Base-by-base conservation (phyloP, 92 coral and sea anemone species). In the Heteractis magnifica region DNA sequence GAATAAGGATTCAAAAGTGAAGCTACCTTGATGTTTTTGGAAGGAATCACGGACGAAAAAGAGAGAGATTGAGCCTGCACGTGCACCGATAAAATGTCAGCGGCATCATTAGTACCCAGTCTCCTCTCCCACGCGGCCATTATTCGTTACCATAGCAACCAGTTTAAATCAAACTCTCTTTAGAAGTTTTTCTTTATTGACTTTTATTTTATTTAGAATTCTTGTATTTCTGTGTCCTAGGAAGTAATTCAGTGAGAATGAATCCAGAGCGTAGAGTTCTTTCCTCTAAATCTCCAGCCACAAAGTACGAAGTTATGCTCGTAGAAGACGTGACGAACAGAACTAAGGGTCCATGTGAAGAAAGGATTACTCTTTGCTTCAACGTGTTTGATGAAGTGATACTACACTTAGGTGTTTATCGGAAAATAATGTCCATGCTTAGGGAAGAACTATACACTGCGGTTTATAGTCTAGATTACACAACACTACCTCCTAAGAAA, bases 391-490 rank as follows among this genome's bases (percentile, higher is more conserved):
- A 97, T 76, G 98, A 97, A 74, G 89, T 97, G 21, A 78, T 94
- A 68, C 95, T 97, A 5, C 84, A 84, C 72, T 73, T 97, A 58
- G 98, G 99, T 18, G 95, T 94, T 21, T 94, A 97, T 65, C 94
- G 94, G 48, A 93, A 90, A 70, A 88, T 97, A 73, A 88, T 97
- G 84, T 84, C 84, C 58, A 90, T 94, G 93, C 88, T 97, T 5
- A 94, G 99, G 56, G 98, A 92, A 53, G 94, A 97, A 68, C 81
- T 94, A 6, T 97, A 97, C 92, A 91, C 93, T 10, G 97, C 98
- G 12, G 97, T 97, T n/a, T 94, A 90, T 68, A 97, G 99, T 68
- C 84, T 87, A 71, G 97, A 97, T 51, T 97, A 97, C 76, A 97
- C 99, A 16, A 90, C 95, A 9, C 64, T 85, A 26, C 91, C 93